phyloP scores from a whole-genome alignment of 2,797 vertebrate genomes.

The Parauchenoglanis ngamensis region DNA sequence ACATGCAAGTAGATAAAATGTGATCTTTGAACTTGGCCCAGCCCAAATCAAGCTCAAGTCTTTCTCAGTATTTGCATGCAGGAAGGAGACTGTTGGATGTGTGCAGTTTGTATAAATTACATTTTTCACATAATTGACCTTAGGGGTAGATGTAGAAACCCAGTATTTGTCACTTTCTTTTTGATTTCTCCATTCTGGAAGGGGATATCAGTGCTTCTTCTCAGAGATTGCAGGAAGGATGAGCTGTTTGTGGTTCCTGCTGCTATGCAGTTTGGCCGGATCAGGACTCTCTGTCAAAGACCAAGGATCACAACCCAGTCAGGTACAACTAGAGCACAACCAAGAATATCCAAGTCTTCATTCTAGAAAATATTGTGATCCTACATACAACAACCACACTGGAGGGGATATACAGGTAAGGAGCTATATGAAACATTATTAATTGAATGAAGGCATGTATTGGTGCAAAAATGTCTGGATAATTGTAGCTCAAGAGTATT shows the following conservation, averaged over 20 bases:
- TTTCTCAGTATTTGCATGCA: conserved; percentile 40
- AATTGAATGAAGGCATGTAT: background rate
- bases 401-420: conserved; percentile 41
- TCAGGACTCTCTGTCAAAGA: conserved; percentile 52
- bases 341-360: conserved; percentile 15
- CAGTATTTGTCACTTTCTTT: background rate
- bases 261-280: conserved; percentile 61
- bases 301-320: background rate
- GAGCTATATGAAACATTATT: background rate
- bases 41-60: background rate
- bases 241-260: conserved; percentile 43
- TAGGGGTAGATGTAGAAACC: background rate
- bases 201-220: too few relatives aligned
- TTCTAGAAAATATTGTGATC: conserved; percentile 57
- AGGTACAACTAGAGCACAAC: conserved; percentile 1
- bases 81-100: background rate
- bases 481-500: background rate
- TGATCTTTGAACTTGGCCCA: conserved; percentile 59
- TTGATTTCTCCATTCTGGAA: background rate
- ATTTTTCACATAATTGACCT: background rate
- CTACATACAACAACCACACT: conserved; percentile 42
- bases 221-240: background rate
- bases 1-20: conserved; percentile 30
- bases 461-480: background rate
- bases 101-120: background rate